Base-by-base conservation (phyloP, 2,797 vertebrate genomes). In the Cirrhinus molitorella region DNA sequence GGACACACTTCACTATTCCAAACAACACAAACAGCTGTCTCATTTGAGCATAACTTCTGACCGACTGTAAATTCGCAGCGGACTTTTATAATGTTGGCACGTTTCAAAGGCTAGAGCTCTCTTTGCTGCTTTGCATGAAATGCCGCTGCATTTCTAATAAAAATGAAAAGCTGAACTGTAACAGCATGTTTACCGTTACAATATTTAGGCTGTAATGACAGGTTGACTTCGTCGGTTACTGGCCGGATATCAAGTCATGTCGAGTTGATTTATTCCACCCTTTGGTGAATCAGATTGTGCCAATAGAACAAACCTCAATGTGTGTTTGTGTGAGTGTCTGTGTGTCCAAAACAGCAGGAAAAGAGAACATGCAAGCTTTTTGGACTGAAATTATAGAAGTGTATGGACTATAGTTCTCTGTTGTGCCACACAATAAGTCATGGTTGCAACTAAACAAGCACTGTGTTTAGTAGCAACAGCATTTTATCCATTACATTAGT, bases 171-270 rank as follows among this genome's bases (percentile, higher is more conserved):
- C 65, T 37, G 1, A 67, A 73, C 81, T 76, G 74, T 76, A 47
- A 71, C 34, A 47, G 40, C 65, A 47, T 61, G 51, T 51, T 74
- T 68, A 76, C 53, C 11, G 23, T 79, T 79, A 31, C 59, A 76
- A 57, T 45, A 68, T 73, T 68, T 37, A 83, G 81, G 51, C 81
- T 21, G 59, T 63, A 80, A 76, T 76, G 83, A 77, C 61, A 78
- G 83, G 63, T 40, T 10, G 34, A 72, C 68, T 81, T 79, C 84
- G 87, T 77, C n/a, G 51, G 84, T 88, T 84, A 79, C 85, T 78
- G 63, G 72, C 28, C 45, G 23, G 80, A 86, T 81, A 67, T 86
- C 83, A 77, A 77, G 79, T 72, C 68, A 76, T 70, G 75, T 83
- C 68, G 28, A 73, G 81, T 63, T 79, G 68, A 87, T 83, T 88